Percentiles rank a stretch among this genome's conserved stretches.
phyloP scores from a whole-genome alignment of 2,797 vertebrate species.

The Lerista edwardsae region DNA sequence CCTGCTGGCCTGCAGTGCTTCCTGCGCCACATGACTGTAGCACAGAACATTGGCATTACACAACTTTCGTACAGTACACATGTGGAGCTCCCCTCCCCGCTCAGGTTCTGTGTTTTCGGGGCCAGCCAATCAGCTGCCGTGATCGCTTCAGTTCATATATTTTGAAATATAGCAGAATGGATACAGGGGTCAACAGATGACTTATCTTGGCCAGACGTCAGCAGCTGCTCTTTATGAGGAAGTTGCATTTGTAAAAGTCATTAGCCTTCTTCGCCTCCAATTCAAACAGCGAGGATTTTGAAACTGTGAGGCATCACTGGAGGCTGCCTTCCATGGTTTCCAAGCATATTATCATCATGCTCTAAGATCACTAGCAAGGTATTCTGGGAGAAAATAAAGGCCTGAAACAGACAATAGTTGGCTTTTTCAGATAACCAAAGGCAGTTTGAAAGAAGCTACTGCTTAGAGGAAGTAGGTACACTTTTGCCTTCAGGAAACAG shows the following conservation, averaged over 20 bases:
- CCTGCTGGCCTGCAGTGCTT: constrained; percentile 64
- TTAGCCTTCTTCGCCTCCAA: neutral
- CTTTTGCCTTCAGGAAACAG: neutral
- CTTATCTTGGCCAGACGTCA: neutral
- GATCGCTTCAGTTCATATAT: constrained; percentile 54
- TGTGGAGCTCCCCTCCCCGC: neutral
- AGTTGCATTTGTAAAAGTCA: neutral
- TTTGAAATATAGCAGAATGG: constrained; percentile 30
- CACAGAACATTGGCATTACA: constrained; percentile 32
- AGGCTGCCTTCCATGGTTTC: constrained; percentile 31
- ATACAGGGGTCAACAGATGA: constrained; percentile 11
- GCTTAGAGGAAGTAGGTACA: neutral
- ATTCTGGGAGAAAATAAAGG: neutral
- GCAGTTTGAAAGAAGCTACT: neutral
- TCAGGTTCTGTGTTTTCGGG: constrained; percentile 38
- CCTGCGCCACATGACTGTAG: neutral
- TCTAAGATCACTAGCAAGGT: neutral
- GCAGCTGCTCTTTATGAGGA: neutral
- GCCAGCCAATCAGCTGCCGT: constrained; percentile 38
- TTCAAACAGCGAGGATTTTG: constrained; percentile 11
- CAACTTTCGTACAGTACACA: constrained; percentile 28
- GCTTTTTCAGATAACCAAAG: neutral
- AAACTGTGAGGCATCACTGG: neutral
- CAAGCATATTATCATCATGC: constrained; percentile 45
- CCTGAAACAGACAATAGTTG: neutral